A percentile compares a stretch with the other conserved stretches of the same genome.
Conservation (phyloP, 2,888 invertebrate species). For the Coecobrya sp. region DNA sequence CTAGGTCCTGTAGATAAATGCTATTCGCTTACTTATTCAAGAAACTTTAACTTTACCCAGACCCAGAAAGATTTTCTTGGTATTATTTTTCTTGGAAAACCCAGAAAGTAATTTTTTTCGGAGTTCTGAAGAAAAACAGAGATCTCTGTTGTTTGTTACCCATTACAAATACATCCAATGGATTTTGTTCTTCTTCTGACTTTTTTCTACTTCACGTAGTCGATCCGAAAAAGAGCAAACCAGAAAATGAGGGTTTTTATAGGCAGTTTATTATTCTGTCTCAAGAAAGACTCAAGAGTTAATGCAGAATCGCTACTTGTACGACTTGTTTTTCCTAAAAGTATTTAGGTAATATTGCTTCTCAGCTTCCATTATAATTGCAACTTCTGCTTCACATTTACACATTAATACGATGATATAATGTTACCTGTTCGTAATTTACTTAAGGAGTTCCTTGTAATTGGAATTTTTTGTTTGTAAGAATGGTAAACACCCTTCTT, state of each 20-base stretch:
- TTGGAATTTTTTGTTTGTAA: constrained; percentile 13
- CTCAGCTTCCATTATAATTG: constrained; percentile 15
- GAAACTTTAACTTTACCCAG: constrained; percentile 44
- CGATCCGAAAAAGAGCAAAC: background rate
- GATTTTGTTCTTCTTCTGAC: background rate
- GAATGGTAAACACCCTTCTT: constrained; percentile 5
- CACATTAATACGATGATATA: background rate
- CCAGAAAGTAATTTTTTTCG: constrained; percentile 6
- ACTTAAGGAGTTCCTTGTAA: background rate
- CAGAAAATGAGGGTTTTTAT: background rate
- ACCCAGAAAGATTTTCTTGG: constrained; percentile 1
- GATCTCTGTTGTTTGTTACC: background rate
- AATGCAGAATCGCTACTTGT: background rate
- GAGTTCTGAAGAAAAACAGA: constrained; percentile 44
- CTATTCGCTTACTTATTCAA: background rate
- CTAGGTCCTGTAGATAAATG: constrained; percentile 41
- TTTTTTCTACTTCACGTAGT: background rate
- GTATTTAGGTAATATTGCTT: background rate
- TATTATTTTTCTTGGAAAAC: constrained; percentile 32
- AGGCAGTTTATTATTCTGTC: background rate
- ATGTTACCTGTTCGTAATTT: background rate
- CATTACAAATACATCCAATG: background rate
- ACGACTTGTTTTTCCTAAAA: constrained; percentile 43
- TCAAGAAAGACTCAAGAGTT: background rate
- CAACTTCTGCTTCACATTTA: background rate